These are phyloP conservation scores for Ectemnius continuus DNA, from an alignment of 2,888 invertebrate species.

Conservation along the genomic window DNA sequence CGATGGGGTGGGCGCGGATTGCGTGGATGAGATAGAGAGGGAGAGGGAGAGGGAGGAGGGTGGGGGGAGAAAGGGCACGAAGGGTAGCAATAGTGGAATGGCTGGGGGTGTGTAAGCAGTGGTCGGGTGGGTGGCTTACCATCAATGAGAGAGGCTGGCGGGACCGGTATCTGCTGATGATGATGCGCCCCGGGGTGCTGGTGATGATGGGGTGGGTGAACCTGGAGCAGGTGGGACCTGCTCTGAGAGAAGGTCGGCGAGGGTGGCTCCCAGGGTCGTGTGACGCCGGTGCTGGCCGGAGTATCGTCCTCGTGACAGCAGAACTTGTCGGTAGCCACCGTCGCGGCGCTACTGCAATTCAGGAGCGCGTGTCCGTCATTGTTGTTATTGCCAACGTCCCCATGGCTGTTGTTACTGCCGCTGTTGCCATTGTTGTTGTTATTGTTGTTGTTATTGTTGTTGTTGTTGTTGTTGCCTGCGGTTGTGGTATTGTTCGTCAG, in stretches of 20 bases:
- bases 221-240: conserved; percentile 69
- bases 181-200: conserved; percentile 69
- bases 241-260: conserved; percentile 71
- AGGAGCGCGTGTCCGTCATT: conserved; percentile 55
- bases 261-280: conserved; percentile 75
- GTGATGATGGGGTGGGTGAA: conserved; percentile 67
- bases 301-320: conserved; percentile 72
- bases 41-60: no score
- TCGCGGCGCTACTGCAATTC: conserved; percentile 51
- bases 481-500: conserved; percentile 55
- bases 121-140: conserved; percentile 60
- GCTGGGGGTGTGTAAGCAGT: neutral
- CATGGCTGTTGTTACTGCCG: conserved; percentile 26
- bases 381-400: conserved; percentile 63
- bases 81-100: neutral
- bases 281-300: conserved; percentile 66
- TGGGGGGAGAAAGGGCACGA: no score
- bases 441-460: conserved; percentile 59
- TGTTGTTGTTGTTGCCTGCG: conserved; percentile 57
- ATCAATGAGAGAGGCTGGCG: conserved; percentile 69
- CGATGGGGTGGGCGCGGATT: no score
- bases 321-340: conserved; percentile 61
- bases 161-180: conserved; percentile 68
- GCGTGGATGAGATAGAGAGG: no score
- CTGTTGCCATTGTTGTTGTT: conserved; percentile 45